phyloP scores from a whole-genome alignment of 2,888 invertebrate species.

The Strigamia transsilvanica region DNA sequence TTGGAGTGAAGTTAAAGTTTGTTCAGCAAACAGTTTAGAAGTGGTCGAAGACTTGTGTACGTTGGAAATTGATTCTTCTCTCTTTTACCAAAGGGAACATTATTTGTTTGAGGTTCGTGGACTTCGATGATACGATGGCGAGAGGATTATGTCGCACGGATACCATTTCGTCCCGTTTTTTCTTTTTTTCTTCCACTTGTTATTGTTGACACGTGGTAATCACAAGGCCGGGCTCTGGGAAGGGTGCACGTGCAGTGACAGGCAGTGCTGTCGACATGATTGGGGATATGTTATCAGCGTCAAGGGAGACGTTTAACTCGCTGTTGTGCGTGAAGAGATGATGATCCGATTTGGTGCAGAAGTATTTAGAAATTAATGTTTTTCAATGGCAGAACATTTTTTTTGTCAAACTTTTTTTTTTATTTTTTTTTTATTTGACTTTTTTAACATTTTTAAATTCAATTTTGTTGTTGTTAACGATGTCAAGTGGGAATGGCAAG shows the following conservation, averaged over 20 bases:
- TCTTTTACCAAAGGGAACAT: conserved; percentile 14
- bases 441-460: not conserved
- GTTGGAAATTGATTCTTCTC: conserved; percentile 37
- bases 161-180: conserved; percentile 11
- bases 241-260: conserved; percentile 33
- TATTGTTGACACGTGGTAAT: conserved; percentile 49
- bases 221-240: conserved; percentile 19
- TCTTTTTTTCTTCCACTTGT: conserved; percentile 9
- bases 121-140: conserved; percentile 15
- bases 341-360: not conserved
- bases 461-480: conserved; percentile 35
- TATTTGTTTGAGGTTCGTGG: conserved; percentile 46
- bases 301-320: conserved; percentile 38
- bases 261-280: conserved; percentile 40
- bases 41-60: not conserved
- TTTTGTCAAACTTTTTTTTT: not conserved
- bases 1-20: not conserved
- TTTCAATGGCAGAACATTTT: not conserved
- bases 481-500: conserved; percentile 45
- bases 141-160: conserved; percentile 35
- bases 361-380: conserved; percentile 18
- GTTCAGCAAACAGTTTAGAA: conserved; percentile 20
- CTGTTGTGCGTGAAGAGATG: conserved; percentile 13
- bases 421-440: not conserved
- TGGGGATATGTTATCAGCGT: conserved; percentile 47